These are phyloP conservation scores for Colletes gigas DNA, from an alignment of 1,140 invertebrate species.

Conservation along the genomic window DNA sequence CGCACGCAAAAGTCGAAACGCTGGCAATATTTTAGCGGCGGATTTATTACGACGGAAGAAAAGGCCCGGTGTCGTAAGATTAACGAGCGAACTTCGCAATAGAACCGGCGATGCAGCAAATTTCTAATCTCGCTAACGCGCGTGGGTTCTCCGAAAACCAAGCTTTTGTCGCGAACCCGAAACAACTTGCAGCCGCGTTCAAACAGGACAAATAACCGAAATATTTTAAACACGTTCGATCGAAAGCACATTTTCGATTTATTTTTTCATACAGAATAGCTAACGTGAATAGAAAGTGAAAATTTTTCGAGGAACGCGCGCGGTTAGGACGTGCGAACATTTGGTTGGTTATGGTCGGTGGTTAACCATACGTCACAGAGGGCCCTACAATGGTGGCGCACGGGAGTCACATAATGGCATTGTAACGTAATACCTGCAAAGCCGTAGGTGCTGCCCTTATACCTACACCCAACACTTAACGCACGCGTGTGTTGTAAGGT, in stretches of 20 bases:
- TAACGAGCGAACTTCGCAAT: conserved; percentile 3
- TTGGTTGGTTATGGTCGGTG: conserved; percentile 61
- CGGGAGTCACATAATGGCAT: conserved; percentile 58
- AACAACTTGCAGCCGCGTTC: not conserved
- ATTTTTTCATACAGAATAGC: no score
- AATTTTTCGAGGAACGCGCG: not conserved
- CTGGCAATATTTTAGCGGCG: conserved; percentile 27
- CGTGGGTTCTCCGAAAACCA: not conserved
- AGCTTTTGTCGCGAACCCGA: not conserved
- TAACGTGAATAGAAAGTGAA: no score
- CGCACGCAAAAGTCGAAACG: conserved; percentile 16
- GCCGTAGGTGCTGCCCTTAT: conserved; percentile 27
- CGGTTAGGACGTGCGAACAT: conserved; percentile 56
- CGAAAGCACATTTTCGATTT: not conserved
- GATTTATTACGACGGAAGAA: conserved; percentile 40
- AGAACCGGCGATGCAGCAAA: not conserved
- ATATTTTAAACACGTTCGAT: not conserved
- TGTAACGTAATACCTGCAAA: conserved; percentile 58
- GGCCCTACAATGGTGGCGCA: conserved; percentile 38
- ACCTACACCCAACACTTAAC: conserved; percentile 19
- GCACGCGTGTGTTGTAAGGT: conserved; percentile 5
- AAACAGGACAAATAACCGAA: not conserved
- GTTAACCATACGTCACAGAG: conserved; percentile 58
- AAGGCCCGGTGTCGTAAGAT: conserved; percentile 1
- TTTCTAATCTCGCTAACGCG: not conserved